phyloP scores from a whole-genome alignment of 1,140 invertebrate species.

The Lepidurus packardi region DNA sequence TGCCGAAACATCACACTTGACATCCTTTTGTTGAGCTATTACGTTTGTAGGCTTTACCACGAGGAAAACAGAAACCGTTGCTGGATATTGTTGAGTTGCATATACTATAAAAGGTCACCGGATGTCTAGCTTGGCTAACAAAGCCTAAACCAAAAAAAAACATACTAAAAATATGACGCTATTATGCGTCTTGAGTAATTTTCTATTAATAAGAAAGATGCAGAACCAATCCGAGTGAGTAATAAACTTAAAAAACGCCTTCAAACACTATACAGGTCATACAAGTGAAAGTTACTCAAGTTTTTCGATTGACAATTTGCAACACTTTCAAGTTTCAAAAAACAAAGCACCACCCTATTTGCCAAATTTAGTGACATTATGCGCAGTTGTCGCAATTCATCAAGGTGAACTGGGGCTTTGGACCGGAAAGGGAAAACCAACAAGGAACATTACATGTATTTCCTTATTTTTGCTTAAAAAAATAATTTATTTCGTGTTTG shows the following conservation, averaged over 20 bases:
- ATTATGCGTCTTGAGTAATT: too few species aligned
- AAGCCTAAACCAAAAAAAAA: neutral
- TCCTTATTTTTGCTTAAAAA: neutral
- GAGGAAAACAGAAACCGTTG: neutral
- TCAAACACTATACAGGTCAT: too few species aligned
- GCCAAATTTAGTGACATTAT: neutral
- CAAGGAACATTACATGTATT: neutral
- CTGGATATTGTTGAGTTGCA: neutral
- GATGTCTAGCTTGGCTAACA: conserved; percentile 7
- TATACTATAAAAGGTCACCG: neutral
- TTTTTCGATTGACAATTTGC: neutral
- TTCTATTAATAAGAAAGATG: too few species aligned
- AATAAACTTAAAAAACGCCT: too few species aligned
- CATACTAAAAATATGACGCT: neutral
- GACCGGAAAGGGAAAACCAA: neutral
- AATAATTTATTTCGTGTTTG: neutral
- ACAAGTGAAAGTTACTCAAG: too few species aligned
- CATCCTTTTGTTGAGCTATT: neutral
- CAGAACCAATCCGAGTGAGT: too few species aligned
- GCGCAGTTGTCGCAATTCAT: conserved; percentile 11
- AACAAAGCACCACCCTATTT: neutral
- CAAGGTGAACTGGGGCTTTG: neutral
- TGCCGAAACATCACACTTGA: neutral
- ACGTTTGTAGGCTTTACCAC: neutral
- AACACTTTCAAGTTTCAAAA: neutral